phyloP scores from a whole-genome alignment of 2,888 invertebrate genomes.

The Itoplectis maculator region DNA sequence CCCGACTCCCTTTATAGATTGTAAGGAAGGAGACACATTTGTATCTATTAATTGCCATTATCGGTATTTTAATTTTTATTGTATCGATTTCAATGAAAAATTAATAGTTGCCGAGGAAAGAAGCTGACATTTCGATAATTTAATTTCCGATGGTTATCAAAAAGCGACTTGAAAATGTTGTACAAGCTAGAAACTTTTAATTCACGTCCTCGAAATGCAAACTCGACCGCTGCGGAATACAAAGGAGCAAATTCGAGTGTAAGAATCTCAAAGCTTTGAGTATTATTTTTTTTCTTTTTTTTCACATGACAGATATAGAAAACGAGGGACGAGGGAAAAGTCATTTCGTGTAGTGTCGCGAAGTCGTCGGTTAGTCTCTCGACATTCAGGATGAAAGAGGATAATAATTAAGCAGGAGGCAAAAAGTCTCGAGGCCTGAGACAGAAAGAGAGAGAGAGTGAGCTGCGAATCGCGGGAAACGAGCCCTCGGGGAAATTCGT shows the following conservation, averaged over 20 bases:
- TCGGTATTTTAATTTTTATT: neutral
- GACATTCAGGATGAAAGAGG: conserved; percentile 53
- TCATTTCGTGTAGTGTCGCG: conserved; percentile 16
- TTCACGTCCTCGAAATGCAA: conserved; percentile 21
- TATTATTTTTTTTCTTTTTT: neutral
- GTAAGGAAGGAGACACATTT: neutral
- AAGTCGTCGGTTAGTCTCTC: conserved; percentile 26
- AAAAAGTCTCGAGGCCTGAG: conserved; percentile 30
- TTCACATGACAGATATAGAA: conserved; percentile 4
- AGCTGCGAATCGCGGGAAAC: conserved; percentile 50
- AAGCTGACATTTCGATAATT: neutral
- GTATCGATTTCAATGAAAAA: too few relatives aligned
- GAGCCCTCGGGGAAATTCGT: conserved; percentile 70
- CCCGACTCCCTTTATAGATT: neutral
- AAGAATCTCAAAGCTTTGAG: conserved; percentile 21
- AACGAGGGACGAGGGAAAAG: conserved; percentile 8
- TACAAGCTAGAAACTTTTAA: conserved; percentile 8
- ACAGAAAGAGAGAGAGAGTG: too few relatives aligned
- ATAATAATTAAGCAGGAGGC: conserved; percentile 57
- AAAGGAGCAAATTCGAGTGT: conserved; percentile 2
- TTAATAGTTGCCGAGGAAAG: too few relatives aligned
- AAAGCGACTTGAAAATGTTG: neutral
- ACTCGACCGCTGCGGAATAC: conserved; percentile 21
- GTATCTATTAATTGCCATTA: too few relatives aligned
- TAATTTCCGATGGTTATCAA: neutral